These are phyloP conservation scores for Spatula clypeata DNA, from an alignment of 2,797 vertebrate genomes.

Conservation along the genomic window DNA sequence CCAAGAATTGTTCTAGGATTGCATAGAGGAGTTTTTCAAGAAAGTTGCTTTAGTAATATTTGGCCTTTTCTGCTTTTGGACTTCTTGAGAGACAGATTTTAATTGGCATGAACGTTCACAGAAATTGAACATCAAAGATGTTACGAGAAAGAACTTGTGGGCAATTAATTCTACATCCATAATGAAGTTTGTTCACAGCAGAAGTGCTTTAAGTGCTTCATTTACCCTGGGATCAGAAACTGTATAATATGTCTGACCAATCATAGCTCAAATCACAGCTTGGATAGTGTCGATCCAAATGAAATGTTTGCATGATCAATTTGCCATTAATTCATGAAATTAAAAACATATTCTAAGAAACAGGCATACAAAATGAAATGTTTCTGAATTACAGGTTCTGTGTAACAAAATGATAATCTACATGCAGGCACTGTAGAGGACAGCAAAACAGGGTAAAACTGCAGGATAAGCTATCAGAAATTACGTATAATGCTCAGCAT, in stretches of 20 bases:
- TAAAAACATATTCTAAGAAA: neutral
- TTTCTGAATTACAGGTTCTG: neutral
- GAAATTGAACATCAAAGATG: neutral
- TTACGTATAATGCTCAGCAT: neutral
- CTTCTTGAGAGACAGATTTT: neutral
- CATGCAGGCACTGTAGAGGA: rapidly evolving
- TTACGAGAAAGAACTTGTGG: neutral
- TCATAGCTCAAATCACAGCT: neutral
- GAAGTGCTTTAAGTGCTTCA: neutral
- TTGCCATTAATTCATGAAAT: neutral
- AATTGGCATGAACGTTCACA: neutral
- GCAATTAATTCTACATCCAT: neutral
- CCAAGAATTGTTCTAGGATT: neutral
- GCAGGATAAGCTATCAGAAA: neutral
- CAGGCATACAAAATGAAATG: rapidly evolving
- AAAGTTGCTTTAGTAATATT: neutral
- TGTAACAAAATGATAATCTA: neutral
- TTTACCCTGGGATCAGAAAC: neutral
- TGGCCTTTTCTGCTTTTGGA: neutral
- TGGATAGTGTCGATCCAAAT: rapidly evolving
- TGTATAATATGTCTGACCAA: neutral
- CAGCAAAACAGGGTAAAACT: neutral
- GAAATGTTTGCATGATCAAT: neutral
- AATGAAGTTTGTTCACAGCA: slow-evolving; percentile 3
- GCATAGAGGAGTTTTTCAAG: neutral